Conservation (phyloP, 2,888 invertebrate species). For the Zaprionus bogoriensis region DNA sequence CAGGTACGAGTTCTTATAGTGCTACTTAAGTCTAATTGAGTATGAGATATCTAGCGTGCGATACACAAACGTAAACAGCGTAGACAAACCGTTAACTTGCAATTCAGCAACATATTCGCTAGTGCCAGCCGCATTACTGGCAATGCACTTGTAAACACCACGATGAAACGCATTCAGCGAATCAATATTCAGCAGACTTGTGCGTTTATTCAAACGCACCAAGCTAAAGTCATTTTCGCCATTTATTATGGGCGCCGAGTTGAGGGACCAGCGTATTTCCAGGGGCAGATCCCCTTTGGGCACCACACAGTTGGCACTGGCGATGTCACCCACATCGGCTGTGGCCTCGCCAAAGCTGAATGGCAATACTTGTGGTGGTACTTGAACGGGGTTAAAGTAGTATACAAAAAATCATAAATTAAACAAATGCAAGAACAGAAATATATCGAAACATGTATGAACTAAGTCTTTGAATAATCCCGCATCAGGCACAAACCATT, state of each 20-base stretch:
- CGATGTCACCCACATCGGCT: conserved; percentile 88
- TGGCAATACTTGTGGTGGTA: conserved; percentile 82
- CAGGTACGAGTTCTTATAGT: conserved; percentile 39
- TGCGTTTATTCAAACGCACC: conserved; percentile 79
- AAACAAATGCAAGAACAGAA: conserved; percentile 14
- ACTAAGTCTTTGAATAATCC: conserved; percentile 40
- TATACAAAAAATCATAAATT: conserved; percentile 33
- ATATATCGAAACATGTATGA: conserved; percentile 16
- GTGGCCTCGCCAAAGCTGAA: conserved; percentile 83
- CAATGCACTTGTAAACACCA: conserved; percentile 90
- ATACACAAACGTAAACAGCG: conserved; percentile 10
- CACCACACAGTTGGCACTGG: conserved; percentile 87
- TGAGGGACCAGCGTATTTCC: conserved; percentile 88
- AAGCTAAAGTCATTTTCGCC: conserved; percentile 83
- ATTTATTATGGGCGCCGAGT: conserved; percentile 83
- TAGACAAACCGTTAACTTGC: conserved; percentile 85
- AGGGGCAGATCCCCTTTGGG: conserved; percentile 91
- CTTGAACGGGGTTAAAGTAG: conserved; percentile 58
- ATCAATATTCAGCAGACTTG: conserved; percentile 84
- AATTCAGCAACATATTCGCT: conserved; percentile 86
- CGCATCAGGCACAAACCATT: conserved; percentile 84
- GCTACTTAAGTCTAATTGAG: conserved; percentile 38
- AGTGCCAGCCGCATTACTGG: conserved; percentile 88
- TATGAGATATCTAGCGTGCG: conserved; percentile 36
- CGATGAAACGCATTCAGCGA: conserved; percentile 87